Evolutionary conservation across 2,797 vertebrate species (phyloP).

Genomic region (Buceros bicornis): DNA sequence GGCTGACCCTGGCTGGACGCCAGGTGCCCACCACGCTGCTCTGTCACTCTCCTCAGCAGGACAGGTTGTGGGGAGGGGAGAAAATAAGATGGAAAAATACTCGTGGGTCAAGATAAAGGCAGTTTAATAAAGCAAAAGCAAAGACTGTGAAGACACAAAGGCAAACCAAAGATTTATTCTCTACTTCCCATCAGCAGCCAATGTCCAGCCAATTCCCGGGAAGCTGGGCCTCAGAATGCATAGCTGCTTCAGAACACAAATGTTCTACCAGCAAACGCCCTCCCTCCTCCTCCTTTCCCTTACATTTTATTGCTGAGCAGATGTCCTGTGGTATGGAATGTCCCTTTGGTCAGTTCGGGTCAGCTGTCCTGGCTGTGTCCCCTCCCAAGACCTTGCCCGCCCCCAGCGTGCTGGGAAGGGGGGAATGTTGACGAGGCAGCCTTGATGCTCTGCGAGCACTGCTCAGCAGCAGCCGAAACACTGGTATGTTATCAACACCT

Average conservation of each 20-base stretch:
- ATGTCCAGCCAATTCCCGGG: neutral
- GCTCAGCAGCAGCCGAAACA: neutral
- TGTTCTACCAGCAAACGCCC: too few relatives aligned
- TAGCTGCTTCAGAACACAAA: neutral
- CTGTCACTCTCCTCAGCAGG: neutral
- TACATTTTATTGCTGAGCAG: neutral
- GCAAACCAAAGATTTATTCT: neutral
- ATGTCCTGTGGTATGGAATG: neutral
- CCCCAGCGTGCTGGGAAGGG: neutral
- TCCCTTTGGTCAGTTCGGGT: neutral
- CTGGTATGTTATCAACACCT: neutral
- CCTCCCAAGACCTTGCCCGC: neutral
- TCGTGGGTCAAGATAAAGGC: neutral
- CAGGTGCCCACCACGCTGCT: neutral
- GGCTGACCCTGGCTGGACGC: neutral
- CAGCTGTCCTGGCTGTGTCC: neutral
- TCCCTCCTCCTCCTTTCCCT: neutral
- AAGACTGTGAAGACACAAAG: neutral
- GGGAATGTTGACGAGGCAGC: neutral
- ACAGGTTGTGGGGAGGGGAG: neutral
- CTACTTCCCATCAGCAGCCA: neutral
- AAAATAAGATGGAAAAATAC: neutral
- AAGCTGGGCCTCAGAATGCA: neutral
- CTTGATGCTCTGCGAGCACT: neutral
- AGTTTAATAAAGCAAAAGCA: neutral